These are phyloP conservation scores for Brachionus calyciflorus DNA, from an alignment of 1,140 invertebrate species.

Conservation along the genomic window DNA sequence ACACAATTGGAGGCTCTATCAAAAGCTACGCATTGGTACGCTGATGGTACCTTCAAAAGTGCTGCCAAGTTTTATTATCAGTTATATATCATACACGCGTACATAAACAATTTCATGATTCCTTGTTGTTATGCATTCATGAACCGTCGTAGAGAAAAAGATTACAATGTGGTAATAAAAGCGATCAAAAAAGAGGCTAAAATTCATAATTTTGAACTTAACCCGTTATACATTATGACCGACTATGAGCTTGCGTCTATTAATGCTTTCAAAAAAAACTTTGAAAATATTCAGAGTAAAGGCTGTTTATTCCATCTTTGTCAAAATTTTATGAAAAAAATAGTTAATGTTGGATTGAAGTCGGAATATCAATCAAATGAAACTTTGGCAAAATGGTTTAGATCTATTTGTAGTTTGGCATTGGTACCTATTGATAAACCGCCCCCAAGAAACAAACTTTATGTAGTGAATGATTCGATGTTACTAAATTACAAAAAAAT, in stretches of 20 bases:
- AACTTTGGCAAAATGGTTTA: background rate
- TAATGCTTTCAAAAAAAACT: background rate
- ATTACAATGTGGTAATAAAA: background rate
- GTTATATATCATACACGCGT: no score
- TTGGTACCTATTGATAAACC: background rate
- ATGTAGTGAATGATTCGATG: no score
- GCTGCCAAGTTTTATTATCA: background rate
- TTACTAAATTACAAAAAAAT: no score
- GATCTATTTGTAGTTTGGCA: background rate
- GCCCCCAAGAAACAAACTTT: no score
- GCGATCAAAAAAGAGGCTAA: background rate
- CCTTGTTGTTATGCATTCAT: no score
- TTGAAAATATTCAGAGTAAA: background rate
- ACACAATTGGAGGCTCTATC: background rate
- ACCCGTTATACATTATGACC: background rate
- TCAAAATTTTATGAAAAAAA: background rate
- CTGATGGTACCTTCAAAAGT: background rate
- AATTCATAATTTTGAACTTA: background rate
- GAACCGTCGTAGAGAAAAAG: background rate
- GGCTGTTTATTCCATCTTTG: background rate
- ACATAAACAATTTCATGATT: no score
- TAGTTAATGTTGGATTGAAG: background rate
- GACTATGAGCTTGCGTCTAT: background rate
- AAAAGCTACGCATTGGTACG: background rate
- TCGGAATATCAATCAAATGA: background rate